Evolutionary conservation across 2,797 vertebrate genomes (phyloP), one percentile per base, ranked within the genome.

Genomic region (Enteromius argenteus): DNA sequence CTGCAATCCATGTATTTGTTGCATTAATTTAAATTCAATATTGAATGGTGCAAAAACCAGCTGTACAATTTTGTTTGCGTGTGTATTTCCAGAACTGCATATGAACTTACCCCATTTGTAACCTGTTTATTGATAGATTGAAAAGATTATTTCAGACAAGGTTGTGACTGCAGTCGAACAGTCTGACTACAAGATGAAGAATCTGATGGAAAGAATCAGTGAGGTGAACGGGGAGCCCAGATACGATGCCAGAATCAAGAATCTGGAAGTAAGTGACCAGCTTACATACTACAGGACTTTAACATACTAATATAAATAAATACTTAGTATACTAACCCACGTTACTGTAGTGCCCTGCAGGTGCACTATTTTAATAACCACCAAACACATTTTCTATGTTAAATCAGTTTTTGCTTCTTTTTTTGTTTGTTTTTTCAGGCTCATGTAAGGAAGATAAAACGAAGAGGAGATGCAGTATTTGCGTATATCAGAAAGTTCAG

Each of bases 401-500:
- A 53, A 14, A 5, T 51, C 32, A 46, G 46, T 37, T 13, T 11
- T 72, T 49, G 15, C 37, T 39, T 39, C 37, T 39, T 39, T 0
- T 15, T 49, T 4, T 49, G 13, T 15, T 15, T 69, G 27, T 23
- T 1, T 79, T 83, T 42, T 6, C 37, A 95, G 95, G 84, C 85
- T 27, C 90, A 86, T 37, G 71, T 94, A 21, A 90, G 86, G 74
- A 90, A 37, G 1, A 64, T 94, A 19, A 86, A 92, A 4, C 87
- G 80, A 84, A 91, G 88, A 85, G 91, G 91, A 19, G 92, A 95
- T 81, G 86, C 79, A 1, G 92, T 90, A 15, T 62, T 94, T 1
- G 49, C 84, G 3, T 74, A 86, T 5, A 53, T 93, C 7, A 73
- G 53, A 58, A 87, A 87, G 58, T 68, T 84, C 46, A 67, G 80